Evolutionary conservation across 1,140 invertebrate species (phyloP).

Genomic region (Drosophila simulans): DNA sequence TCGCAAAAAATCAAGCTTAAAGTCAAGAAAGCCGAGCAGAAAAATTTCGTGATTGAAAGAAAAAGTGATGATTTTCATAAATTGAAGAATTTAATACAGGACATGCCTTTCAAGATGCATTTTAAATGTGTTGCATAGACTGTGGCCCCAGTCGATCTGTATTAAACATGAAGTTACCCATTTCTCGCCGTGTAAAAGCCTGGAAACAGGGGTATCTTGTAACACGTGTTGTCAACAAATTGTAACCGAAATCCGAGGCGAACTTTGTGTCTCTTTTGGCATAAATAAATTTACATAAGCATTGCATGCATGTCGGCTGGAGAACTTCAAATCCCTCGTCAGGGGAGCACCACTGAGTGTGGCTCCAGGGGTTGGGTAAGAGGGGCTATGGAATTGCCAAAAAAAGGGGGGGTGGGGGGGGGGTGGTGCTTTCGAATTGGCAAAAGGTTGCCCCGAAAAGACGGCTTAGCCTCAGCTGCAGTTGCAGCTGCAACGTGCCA

Average conservation of each 20-base stretch:
- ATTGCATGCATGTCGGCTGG: constrained; percentile 56
- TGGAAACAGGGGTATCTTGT: constrained; percentile 32
- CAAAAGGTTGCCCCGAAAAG: not conserved
- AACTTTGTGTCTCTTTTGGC: constrained; percentile 75
- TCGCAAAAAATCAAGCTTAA: not conserved
- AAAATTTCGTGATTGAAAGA: not conserved
- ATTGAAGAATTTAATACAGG: no score
- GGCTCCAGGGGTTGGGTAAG: not conserved
- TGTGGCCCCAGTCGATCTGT: not conserved
- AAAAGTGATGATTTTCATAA: not conserved
- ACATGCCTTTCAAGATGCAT: no score
- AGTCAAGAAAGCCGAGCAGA: not conserved
- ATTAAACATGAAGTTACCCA: not conserved
- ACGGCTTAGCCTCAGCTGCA: constrained; percentile 28
- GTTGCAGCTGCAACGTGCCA: constrained; percentile 52
- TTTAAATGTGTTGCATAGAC: not conserved
- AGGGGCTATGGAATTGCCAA: not conserved
- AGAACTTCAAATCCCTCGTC: constrained; percentile 17
- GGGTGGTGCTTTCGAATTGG: no score
- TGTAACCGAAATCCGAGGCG: constrained; percentile 71
- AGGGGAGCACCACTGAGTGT: constrained; percentile 16
- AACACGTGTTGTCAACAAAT: constrained; percentile 79
- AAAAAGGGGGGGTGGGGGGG: not conserved
- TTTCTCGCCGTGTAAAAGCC: constrained; percentile 19
- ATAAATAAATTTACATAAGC: constrained; percentile 80